Conservation (phyloP, 1,140 invertebrate species). For the Neuroterus valhalla region DNA sequence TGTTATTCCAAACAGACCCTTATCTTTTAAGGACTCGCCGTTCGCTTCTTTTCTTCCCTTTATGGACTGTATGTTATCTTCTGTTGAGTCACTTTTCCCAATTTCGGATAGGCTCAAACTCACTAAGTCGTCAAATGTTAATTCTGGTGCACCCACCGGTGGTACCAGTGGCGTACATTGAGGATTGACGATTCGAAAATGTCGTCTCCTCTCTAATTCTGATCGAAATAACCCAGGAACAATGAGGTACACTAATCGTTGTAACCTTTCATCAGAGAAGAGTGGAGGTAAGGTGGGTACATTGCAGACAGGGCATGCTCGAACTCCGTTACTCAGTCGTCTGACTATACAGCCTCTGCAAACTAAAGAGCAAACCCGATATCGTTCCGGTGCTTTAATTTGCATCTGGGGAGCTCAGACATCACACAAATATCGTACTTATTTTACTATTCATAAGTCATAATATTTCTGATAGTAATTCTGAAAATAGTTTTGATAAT, state of each 20-base stretch:
- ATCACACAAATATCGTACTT: not conserved
- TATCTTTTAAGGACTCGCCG: slow-evolving; percentile 32
- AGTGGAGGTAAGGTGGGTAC: slow-evolving; percentile 75
- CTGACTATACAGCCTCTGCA: slow-evolving; percentile 93
- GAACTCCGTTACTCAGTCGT: slow-evolving; percentile 86
- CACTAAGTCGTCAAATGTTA: slow-evolving; percentile 66
- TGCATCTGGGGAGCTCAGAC: not conserved
- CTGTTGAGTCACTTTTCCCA: slow-evolving; percentile 30
- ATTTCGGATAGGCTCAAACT: slow-evolving; percentile 65
- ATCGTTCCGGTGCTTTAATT: not conserved
- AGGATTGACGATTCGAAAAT: slow-evolving; percentile 64
- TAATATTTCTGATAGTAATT: too few species aligned
- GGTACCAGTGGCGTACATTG: slow-evolving; percentile 59
- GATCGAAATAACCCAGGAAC: slow-evolving; percentile 80
- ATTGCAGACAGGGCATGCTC: slow-evolving; percentile 66
- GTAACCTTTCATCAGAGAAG: slow-evolving; percentile 80
- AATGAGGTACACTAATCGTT: slow-evolving; percentile 85
- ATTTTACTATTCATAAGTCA: not conserved
- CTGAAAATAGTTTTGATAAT: too few species aligned
- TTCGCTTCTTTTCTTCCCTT: not conserved
- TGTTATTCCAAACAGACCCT: slow-evolving; percentile 41
- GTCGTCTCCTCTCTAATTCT: slow-evolving; percentile 64
- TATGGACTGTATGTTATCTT: slow-evolving; percentile 24
- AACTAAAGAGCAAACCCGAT: slow-evolving; percentile 77
- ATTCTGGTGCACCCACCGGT: slow-evolving; percentile 60